Conservation (phyloP, 2,797 vertebrate genomes). For the Syngnathus rostellatus region DNA sequence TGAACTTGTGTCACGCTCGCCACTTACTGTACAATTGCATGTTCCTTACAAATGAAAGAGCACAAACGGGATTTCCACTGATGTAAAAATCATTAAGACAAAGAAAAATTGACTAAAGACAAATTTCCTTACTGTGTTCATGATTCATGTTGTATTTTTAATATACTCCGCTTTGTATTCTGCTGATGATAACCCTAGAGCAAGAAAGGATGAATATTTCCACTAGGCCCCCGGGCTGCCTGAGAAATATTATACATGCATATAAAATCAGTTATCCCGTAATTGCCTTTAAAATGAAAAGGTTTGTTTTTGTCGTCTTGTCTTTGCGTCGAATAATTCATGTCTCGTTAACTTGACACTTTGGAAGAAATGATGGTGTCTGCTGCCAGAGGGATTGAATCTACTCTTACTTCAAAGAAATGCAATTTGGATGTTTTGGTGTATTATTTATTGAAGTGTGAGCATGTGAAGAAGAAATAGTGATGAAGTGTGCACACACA, state of each 20-base stretch:
- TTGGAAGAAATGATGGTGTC: conserved; percentile 22
- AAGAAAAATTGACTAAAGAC: not conserved
- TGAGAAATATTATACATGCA: not conserved
- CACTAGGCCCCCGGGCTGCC: not conserved
- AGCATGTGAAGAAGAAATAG: no score
- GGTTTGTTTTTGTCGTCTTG: not conserved
- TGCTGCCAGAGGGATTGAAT: conserved; percentile 25
- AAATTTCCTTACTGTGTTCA: conserved; percentile 11
- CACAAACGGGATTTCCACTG: not conserved
- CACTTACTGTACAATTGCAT: no score
- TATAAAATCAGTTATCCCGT: not conserved
- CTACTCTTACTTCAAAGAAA: conserved; percentile 18
- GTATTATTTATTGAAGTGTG: no score
- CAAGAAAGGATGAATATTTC: conserved; percentile 9
- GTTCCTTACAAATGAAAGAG: not conserved
- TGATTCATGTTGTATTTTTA: conserved; percentile 47
- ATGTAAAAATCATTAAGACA: not conserved
- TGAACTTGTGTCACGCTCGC: not conserved
- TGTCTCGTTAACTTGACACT: conserved; percentile 1
- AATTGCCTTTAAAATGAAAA: not conserved
- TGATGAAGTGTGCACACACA: no score
- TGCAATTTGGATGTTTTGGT: conserved; percentile 13
- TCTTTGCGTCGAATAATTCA: not conserved
- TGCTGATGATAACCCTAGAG: conserved; percentile 11
- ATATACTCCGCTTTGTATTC: conserved; percentile 35